phyloP scores from a whole-genome alignment of 2,113 vertebrate genomes.

The Chelonoidis abingdonii region DNA sequence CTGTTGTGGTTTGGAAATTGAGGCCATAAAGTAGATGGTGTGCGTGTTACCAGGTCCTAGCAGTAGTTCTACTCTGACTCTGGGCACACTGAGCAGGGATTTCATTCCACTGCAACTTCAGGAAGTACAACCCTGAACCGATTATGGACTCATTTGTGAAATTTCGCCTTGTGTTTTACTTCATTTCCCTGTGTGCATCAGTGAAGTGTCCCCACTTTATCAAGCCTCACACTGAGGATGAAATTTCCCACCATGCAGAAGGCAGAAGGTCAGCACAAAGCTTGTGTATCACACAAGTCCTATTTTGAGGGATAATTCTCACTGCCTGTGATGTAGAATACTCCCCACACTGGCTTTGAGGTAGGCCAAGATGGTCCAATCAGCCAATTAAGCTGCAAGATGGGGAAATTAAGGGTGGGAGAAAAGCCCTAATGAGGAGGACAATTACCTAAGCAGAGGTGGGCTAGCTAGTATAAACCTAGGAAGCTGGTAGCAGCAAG shows the following conservation, averaged over 20 bases:
- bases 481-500: background rate
- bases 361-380: background rate
- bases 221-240: background rate
- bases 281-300: background rate
- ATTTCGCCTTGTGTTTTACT: background rate
- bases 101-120: background rate
- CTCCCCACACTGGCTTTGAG: background rate
- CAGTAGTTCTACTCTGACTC: accelerated
- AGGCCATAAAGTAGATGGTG: background rate
- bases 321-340: background rate
- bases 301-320: background rate
- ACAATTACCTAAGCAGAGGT: background rate
- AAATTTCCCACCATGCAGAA: background rate
- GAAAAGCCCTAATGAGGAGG: background rate
- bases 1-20: background rate
- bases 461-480: background rate
- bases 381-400: background rate
- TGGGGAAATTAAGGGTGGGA: background rate
- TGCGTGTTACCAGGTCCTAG: accelerated
- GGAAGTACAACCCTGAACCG: accelerated
- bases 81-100: background rate
- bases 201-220: background rate
- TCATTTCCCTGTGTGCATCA: background rate
- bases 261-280: background rate
- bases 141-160: background rate